phyloP scores from a whole-genome alignment of 1,140 invertebrate species.

The Sesamia nonagrioides region DNA sequence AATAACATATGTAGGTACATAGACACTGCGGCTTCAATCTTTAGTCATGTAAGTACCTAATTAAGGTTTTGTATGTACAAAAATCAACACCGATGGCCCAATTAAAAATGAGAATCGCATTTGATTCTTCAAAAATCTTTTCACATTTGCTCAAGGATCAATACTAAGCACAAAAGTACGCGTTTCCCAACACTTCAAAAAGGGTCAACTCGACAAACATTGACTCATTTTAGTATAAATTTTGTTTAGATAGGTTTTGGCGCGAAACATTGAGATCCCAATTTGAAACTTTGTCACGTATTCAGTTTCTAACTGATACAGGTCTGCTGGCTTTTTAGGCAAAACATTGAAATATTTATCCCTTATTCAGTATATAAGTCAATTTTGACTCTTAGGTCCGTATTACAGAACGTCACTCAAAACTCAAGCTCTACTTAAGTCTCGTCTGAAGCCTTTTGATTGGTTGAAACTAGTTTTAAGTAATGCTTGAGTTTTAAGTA shows the following conservation, averaged over 20 bases:
- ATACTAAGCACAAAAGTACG: not conserved
- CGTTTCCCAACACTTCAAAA: constrained; percentile 5
- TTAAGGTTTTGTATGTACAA: too few species aligned
- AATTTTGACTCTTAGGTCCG: not conserved
- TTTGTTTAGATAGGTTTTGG: constrained; percentile 33
- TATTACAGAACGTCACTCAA: too few species aligned
- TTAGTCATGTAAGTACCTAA: too few species aligned
- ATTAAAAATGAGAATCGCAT: too few species aligned
- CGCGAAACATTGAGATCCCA: not conserved
- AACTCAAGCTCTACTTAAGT: too few species aligned
- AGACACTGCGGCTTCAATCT: too few species aligned
- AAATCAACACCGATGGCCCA: too few species aligned
- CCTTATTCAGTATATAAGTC: not conserved
- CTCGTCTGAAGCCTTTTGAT: too few species aligned
- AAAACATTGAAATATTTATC: not conserved
- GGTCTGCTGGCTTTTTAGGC: not conserved
- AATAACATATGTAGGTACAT: too few species aligned
- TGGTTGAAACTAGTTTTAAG: too few species aligned
- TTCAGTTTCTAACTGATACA: constrained; percentile 15
- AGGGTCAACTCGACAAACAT: constrained; percentile 30
- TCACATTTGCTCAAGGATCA: not conserved
- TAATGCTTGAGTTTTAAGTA: too few species aligned
- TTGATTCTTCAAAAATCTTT: too few species aligned
- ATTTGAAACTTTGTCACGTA: constrained; percentile 21
- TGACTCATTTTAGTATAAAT: constrained; percentile 23